Base-by-base conservation (phyloP, 2,113 vertebrate species). In the Herpetotheres cachinnans region DNA sequence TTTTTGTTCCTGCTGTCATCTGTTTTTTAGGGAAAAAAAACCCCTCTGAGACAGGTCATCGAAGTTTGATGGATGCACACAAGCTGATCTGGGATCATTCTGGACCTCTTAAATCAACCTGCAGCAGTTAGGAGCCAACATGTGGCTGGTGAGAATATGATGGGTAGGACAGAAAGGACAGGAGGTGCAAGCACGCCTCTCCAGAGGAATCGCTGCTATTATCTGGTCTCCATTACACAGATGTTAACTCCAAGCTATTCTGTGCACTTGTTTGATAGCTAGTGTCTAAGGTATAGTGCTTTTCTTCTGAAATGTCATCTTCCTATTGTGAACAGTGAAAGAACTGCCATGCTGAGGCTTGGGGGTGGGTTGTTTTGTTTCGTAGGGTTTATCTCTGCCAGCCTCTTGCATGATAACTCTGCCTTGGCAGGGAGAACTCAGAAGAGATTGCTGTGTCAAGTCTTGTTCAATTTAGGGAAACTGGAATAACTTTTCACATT, bases 401-500 rank as follows among this genome's bases (percentile, higher is more conserved):
- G 54, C 76, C 80, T 96, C 79, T 70, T 1, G 4, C 55, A 40
- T n/a, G 66, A 7, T 44, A 59, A 63, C 25, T 86, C 66, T 98
- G 98, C 98, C 98, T 98, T 96, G n/a, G 98, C 99, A 11, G 99
- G 98, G 76, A 99, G 98, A 96, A 99, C 99, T 98, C 98, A 99
- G 92, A 99, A 99, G 62, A 99, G 97, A 96, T 98, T 99, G 97
- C 98, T 99, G 97, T 99, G 99, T 98, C 98, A 98, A 49, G 96
- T 98, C 88, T 98, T 98, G 94, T 98, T 99, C 92, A 98, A 97
- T 0, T 98, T 99, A 86, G 99, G 80, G 91, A 99, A 99, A n/a
- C 98, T 96, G 0, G 98, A 96, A 67, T 98, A 98, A 84, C 98
- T 99, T 95, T 98, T 98, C 63, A 98, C 91, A 34, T 97, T 97